Evolutionary conservation across 92 coral and sea anemone genomes (phyloP), one percentile per base, ranked within the genome.

Genomic region (Zoanthus solanderi): DNA sequence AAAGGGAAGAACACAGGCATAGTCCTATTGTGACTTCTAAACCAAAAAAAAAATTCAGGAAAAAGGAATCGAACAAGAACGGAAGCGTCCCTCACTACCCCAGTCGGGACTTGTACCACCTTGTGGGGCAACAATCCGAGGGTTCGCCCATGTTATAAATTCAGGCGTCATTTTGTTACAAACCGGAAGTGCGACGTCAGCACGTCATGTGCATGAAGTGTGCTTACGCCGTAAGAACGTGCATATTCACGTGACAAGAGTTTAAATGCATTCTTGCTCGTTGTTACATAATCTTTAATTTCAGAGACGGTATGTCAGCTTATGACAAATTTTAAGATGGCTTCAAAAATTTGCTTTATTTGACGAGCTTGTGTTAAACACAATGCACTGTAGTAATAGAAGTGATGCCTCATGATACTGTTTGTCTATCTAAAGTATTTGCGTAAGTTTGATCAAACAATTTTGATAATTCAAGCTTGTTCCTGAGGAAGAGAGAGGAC

Each of bases 41-140:
- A 65, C 75, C 74, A 71, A 65, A 18, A 47, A 81, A 28, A 42
- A 81, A 65, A 30, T 66, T 65, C 42, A 81, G 66, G 46, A 14
- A 52, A 9, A 48, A 46, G 56, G 85, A 34, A 14, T 31, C 85
- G 6, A 81, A 6, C 12, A 81, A 71, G 5, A 81, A 81, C 28
- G 85, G 85, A 12, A 63, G 85, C 13, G 85, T 66, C 23, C 85
- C 85, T 11, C 85, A 85, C 3, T 75, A 89, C 15, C 92, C 91
- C 0, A 92, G 92, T 56, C 95, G 98, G 0, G 92, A 83, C 48
- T 63, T 73, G 10, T 82, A 84, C 72, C 98, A 92, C 77, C 87
- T 92, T 52, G 90, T 94, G 23, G 84, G 92, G 61, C 98, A 94
- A 78, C 92, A 91, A 30, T 92, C 91, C 60, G 98, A 95, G n/a